Evolutionary conservation across 2,113 vertebrate species (phyloP), one percentile per base, ranked within the genome.

Genomic region (Sialia sialis): DNA sequence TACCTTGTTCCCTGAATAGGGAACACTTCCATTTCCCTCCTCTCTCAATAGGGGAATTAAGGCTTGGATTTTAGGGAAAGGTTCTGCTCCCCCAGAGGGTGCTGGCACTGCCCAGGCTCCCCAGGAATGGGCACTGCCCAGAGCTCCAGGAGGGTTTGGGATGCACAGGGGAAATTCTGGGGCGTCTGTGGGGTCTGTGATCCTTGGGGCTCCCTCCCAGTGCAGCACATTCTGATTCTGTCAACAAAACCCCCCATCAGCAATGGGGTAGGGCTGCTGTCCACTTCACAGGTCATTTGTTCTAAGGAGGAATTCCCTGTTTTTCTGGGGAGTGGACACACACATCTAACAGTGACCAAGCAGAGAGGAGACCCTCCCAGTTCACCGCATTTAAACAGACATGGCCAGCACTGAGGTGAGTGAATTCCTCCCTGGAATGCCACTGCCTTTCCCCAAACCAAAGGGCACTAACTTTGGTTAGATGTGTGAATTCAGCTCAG

Each of bases 121-220:
- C n/a, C n/a, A n/a, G n/a, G n/a, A n/a, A n/a, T n/a, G n/a, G n/a
- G n/a, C n/a, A n/a, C n/a, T n/a, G n/a, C n/a, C n/a, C n/a, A 8
- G 22, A 74, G 52, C 60, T 82, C 29, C 59, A 52, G 68, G 29
- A 30, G 44, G 0, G 0, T 25, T 52, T 29, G 52, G 78, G 34
- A 12, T 36, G 32, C 3, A 0, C 54, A 68, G 46, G 14, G 4
- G 30, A 7, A 9, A 23, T 68, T n/a, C 0, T 41, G 46, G 39
- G 38, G 26, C 4, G 49, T 8, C 58, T 73, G n/a, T n/a, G n/a
- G 44, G 11, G 7, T 30, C 15, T 2, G 1, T 30, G 25, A 6
- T 27, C 34, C 8, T 6, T 12, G 30, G 0, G 46, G 18, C 0
- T 12, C 22, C 11, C 19, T 41, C 67, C 30, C 41, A 60, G 0